Evolutionary conservation across 2,888 invertebrate genomes (phyloP).

Genomic region (Ernsta delagoae): DNA sequence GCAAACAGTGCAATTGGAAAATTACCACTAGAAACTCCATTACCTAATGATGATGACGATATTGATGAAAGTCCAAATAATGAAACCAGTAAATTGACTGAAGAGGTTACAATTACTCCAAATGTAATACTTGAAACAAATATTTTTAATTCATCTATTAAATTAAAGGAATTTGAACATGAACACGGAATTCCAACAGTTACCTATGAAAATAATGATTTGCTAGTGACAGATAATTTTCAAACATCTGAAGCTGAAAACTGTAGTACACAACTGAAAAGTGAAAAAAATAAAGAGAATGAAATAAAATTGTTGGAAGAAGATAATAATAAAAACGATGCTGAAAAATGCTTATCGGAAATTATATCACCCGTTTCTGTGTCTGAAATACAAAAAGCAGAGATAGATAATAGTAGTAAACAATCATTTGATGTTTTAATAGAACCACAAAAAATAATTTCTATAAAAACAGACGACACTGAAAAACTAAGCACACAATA

Average conservation of each 20-base stretch:
- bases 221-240: no score
- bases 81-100: background rate
- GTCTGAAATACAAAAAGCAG: background rate
- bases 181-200: no score
- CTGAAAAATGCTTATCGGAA: background rate
- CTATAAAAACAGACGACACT: background rate
- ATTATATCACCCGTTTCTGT: background rate
- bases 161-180: no score
- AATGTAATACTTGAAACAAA: conserved; percentile 6
- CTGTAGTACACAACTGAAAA: background rate
- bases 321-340: background rate
- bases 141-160: no score
- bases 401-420: background rate
- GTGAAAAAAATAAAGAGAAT: background rate
- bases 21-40: conserved; percentile 49
- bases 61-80: conserved; percentile 45
- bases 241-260: background rate
- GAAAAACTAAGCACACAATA: background rate
- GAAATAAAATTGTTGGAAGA: background rate
- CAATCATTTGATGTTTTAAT: background rate
- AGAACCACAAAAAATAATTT: background rate
- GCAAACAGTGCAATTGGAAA: background rate
- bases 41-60: conserved; percentile 62
- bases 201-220: no score
- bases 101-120: background rate